Evolutionary conservation across 2,797 vertebrate species (phyloP).

Genomic region (Chaunax sp.): DNA sequence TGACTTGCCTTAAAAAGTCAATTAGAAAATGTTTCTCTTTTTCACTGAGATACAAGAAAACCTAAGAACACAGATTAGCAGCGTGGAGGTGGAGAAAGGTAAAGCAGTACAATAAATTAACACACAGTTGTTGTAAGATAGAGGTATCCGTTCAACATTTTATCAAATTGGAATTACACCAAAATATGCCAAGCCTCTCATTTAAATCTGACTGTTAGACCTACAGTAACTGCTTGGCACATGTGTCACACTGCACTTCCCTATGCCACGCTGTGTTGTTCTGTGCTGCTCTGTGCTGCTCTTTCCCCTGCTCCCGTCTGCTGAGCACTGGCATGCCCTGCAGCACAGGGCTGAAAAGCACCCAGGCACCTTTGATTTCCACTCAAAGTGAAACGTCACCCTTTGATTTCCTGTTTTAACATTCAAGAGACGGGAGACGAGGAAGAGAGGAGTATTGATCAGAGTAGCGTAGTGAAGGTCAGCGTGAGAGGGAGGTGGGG

Average conservation of each 20-base stretch:
- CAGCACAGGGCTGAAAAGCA: conserved; percentile 77
- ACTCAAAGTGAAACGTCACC: conserved; percentile 94
- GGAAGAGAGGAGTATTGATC: conserved; percentile 91
- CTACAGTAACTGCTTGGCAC: conserved; percentile 8
- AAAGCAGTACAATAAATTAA: not conserved
- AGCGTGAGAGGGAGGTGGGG: conserved; percentile 67
- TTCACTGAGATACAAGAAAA: conserved; percentile 15
- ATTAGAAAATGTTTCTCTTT: not conserved
- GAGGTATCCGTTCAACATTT: not conserved
- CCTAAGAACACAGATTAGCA: conserved; percentile 11
- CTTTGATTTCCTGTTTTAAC: conserved; percentile 95
- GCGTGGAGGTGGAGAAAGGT: not conserved
- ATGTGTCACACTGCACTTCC: conserved; percentile 18
- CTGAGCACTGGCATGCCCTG: conserved; percentile 81
- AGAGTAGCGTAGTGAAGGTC: conserved; percentile 91
- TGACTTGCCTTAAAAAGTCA: too few relatives aligned
- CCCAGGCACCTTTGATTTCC: conserved; percentile 96
- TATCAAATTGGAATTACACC: too few relatives aligned
- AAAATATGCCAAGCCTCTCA: too few relatives aligned
- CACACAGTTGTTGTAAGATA: not conserved
- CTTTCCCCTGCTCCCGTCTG: conserved; percentile 60
- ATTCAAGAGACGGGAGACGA: conserved; percentile 88
- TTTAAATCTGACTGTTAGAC: conserved; percentile 5
- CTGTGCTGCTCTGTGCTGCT: conserved; percentile 59
- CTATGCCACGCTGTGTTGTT: conserved; percentile 32